Base-by-base conservation (phyloP, 2,888 invertebrate species). In the Xanthorhoe designata region DNA sequence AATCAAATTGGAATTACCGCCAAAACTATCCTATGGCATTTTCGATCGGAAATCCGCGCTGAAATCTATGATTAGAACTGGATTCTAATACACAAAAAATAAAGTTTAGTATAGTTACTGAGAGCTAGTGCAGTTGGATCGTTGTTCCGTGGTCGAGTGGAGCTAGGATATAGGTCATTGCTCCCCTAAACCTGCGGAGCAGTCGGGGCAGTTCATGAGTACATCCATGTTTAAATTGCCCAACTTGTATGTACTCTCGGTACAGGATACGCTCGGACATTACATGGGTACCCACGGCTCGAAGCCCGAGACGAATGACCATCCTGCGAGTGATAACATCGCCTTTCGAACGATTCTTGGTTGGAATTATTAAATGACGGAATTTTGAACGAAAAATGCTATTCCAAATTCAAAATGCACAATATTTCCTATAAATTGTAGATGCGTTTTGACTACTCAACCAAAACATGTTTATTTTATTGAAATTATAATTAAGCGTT, bases 141-240 rank as follows among this genome's bases (percentile, higher is more conserved):
- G 85, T 90, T 89, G 80, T 87, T 81, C 74, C 74, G 71, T 80
- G 82, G 75, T 80, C 76, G 70, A 76, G 77, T 75, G 78, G 81
- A 84, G 81, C 92, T 92, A 93, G 92, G 92, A 93, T 92, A 92
- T 93, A 91, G 92, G 92, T 93, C 92, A 90, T 89, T 93, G 92
- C 90, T 92, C 92, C 92, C 92, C 92, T 91, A 93, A 93, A 93
- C 89, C 89, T 89, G 91, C 78, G 82, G 87, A 91, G 90, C 80
- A 89, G 91, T 91, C 91, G 80, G 91, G 91, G 89, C 92, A 86
- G 90, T 91, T 90, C 86, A 84, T 85, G 87, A 89, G 91, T 91
- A 91, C 90, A 86, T 83, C 85, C 86, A 87, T 90, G 92, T 91
- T 92, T 91, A 92, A 93, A 93, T 92, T 93, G 90, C 89, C 90